These are phyloP conservation scores for Chunga burmeisteri DNA, from an alignment of 2,113 vertebrate species.

Conservation along the genomic window DNA sequence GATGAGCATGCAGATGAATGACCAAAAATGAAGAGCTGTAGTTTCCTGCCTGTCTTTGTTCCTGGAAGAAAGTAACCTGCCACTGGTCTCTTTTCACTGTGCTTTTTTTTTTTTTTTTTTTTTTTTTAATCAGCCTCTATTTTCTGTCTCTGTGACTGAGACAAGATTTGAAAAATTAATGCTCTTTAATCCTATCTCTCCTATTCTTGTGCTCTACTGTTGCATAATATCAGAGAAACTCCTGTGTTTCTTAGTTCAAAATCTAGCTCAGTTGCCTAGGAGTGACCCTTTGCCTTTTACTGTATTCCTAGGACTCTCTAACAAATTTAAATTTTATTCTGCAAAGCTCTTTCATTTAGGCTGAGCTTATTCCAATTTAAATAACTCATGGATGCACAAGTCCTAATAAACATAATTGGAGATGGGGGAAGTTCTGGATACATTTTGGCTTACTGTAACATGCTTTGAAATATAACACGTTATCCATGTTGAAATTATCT, in stretches of 20 bases:
- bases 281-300: neutral
- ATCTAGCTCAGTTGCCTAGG: neutral
- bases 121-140: neutral
- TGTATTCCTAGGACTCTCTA: neutral
- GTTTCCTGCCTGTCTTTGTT: neutral
- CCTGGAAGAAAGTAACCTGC: neutral
- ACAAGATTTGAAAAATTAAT: neutral
- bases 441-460: neutral
- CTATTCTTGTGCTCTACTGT: neutral
- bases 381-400: neutral
- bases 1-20: neutral
- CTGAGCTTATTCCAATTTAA: neutral
- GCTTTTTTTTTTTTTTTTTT: neutral
- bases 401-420: neutral
- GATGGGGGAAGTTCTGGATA: neutral
- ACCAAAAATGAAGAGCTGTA: neutral
- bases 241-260: neutral
- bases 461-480: neutral
- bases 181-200: neutral
- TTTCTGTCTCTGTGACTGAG: neutral
- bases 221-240: neutral
- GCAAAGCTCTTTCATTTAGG: neutral
- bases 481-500: neutral
- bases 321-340: neutral
- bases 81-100: neutral